A percentile compares a stretch with the other conserved stretches of the same genome.
Evolutionary conservation across 2,113 vertebrate species (phyloP).

Genomic region (Lonchura striata): DNA sequence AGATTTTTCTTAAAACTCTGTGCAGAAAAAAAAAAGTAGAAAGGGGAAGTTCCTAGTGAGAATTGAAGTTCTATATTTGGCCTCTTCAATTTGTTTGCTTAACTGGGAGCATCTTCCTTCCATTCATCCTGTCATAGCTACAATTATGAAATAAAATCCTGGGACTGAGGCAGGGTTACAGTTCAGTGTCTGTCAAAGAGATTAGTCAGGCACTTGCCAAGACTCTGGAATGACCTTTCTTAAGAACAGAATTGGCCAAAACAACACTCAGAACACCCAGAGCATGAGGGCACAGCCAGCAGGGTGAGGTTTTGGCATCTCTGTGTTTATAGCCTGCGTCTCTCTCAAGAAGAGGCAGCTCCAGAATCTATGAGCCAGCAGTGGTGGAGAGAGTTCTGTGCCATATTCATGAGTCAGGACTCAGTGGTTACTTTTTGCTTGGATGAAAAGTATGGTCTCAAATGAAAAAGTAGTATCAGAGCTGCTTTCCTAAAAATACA

Average conservation of each 20-base stretch:
- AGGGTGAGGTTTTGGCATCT: background rate
- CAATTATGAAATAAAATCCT: background rate
- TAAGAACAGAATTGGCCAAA: background rate
- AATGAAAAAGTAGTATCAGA: background rate
- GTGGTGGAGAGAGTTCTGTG: background rate
- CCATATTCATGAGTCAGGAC: background rate
- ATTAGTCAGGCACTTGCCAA: background rate
- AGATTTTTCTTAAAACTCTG: conserved; percentile 2
- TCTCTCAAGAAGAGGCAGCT: background rate
- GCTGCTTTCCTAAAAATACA: background rate
- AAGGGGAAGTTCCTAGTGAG: conserved; percentile 21
- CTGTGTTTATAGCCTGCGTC: background rate
- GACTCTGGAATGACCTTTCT: background rate
- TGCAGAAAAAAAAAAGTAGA: background rate
- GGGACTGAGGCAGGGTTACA: background rate
- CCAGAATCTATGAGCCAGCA: background rate
- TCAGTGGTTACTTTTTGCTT: background rate
- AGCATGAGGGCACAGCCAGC: background rate
- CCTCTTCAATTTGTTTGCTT: conserved; percentile 19
- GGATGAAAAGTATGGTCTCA: background rate
- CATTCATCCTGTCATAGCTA: background rate
- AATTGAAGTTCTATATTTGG: conserved; percentile 23
- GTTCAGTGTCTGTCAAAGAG: background rate
- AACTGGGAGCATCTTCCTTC: conserved; percentile 37
- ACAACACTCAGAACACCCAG: background rate